Evolutionary conservation across 2,888 invertebrate species (phyloP).

Genomic region (Acrobasis suavella): DNA sequence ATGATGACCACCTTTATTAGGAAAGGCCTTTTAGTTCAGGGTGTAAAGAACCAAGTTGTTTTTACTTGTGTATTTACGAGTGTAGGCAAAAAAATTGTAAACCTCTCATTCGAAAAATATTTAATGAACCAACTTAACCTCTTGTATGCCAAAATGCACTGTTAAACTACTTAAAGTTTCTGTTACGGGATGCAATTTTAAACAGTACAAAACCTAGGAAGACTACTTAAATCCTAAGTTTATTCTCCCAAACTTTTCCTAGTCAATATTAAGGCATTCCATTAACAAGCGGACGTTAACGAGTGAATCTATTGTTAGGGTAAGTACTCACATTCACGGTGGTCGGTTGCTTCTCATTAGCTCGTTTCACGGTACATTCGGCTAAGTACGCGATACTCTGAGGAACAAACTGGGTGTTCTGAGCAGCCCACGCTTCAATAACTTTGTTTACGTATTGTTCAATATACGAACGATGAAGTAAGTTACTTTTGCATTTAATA

Average conservation of each 20-base stretch:
- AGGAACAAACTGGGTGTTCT: constrained; percentile 2
- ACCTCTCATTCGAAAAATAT: no score
- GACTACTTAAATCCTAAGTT: neutral
- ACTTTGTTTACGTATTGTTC: constrained; percentile 1
- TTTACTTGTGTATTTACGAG: no score
- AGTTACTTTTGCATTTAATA: neutral
- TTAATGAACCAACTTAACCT: no score
- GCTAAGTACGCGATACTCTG: constrained; percentile 4
- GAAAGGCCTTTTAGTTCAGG: no score
- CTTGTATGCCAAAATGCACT: no score
- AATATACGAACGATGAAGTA: no score
- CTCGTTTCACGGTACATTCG: constrained; percentile 15
- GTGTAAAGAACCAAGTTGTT: no score
- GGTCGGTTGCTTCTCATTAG: constrained; percentile 9
- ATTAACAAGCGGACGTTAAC: neutral
- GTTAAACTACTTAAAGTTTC: no score
- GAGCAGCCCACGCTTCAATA: constrained; percentile 1
- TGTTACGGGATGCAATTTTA: no score
- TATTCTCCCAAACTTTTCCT: neutral
- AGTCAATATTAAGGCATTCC: neutral
- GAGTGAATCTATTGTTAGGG: constrained; percentile 5
- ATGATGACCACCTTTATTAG: no score
- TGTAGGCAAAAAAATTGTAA: no score
- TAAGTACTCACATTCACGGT: neutral
- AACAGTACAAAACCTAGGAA: neutral